Evolutionary conservation across 2,113 vertebrate genomes (phyloP).

Genomic region (Loxodonta africana): DNA sequence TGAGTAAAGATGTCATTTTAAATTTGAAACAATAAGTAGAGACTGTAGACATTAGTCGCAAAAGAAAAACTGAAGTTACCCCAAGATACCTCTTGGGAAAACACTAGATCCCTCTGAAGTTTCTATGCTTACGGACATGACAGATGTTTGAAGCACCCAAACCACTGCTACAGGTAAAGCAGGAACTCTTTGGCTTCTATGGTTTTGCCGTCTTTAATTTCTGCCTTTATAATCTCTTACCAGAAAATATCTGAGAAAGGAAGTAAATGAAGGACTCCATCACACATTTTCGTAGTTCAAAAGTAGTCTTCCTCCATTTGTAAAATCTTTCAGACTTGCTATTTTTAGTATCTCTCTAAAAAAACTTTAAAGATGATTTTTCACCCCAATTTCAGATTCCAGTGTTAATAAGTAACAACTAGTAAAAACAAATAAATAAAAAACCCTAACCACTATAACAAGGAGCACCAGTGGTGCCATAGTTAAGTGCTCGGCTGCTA

Average conservation of each 20-base stretch:
- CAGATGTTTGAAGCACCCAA: slow-evolving; percentile 80
- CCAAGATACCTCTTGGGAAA: slow-evolving; percentile 75
- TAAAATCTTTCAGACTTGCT: not conserved
- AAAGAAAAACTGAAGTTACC: slow-evolving; percentile 76
- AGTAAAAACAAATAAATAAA: not conserved
- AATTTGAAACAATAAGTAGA: slow-evolving; percentile 67
- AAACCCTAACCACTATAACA: not conserved
- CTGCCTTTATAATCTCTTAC: not conserved
- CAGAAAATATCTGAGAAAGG: not conserved
- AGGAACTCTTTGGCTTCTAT: not conserved
- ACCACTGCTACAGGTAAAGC: not conserved
- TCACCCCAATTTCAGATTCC: not conserved
- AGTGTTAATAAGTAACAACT: slow-evolving; percentile 6
- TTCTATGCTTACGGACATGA: slow-evolving; percentile 78
- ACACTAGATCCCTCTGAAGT: slow-evolving; percentile 84
- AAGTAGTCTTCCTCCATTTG: not conserved
- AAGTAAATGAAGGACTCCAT: not conserved
- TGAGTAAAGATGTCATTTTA: slow-evolving; percentile 52
- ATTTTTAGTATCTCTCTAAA: not conserved
- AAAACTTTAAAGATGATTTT: not conserved
- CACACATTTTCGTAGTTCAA: too few relatives aligned
- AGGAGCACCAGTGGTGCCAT: not conserved
- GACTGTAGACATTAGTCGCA: not conserved
- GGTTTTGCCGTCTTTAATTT: not conserved
- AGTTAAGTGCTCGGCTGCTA: not conserved